Evolutionary conservation across 2,113 vertebrate species (phyloP).

Genomic region (Pontoporia blainvillei): DNA sequence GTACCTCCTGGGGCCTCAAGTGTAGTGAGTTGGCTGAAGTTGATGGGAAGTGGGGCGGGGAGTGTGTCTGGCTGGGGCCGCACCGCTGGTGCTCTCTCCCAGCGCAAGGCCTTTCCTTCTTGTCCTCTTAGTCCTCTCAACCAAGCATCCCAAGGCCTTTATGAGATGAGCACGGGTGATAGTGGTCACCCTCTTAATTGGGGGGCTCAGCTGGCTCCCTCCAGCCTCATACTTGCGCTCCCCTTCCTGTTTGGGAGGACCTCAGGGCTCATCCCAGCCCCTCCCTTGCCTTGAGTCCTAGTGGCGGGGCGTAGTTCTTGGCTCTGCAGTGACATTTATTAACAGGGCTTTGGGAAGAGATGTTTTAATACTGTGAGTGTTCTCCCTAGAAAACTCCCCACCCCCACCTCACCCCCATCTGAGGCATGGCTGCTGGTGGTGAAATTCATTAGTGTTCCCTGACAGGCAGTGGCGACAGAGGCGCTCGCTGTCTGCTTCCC

Average conservation of each 20-base stretch:
- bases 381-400: constrained; percentile 69
- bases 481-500: constrained; percentile 78
- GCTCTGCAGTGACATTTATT: constrained; percentile 70
- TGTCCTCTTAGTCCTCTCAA: not conserved
- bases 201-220: not conserved
- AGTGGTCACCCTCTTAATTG: not conserved
- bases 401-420: constrained; percentile 53
- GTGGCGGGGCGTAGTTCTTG: constrained; percentile 45
- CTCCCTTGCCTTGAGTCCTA: not conserved
- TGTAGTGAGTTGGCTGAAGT: not conserved
- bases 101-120: not conserved
- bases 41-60: not conserved
- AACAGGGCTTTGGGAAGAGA: constrained; percentile 75
- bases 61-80: not conserved
- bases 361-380: constrained; percentile 56
- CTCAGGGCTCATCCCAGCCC: not conserved
- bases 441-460: constrained; percentile 86
- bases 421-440: constrained; percentile 77
- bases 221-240: not conserved
- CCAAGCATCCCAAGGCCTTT: not conserved
- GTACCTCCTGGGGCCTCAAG: not conserved
- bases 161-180: not conserved
- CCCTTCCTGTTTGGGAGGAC: not conserved
- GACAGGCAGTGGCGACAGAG: constrained; percentile 82
- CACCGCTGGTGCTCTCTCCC: not conserved